Evolutionary conservation across 2,888 invertebrate species (phyloP).

Genomic region (Polydesmus complanatus): DNA sequence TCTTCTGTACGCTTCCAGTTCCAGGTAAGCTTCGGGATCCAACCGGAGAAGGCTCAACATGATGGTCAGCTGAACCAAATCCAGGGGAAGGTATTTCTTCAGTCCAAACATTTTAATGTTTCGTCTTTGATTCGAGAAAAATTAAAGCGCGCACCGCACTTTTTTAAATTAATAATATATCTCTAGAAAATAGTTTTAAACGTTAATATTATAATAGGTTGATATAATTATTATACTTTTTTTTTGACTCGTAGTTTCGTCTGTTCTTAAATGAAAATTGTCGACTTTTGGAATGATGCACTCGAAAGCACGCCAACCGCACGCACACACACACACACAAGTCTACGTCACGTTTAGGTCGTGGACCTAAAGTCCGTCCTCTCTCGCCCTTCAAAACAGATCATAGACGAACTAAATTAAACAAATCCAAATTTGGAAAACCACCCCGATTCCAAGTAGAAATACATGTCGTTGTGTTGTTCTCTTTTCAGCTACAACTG

Average conservation of each 20-base stretch:
- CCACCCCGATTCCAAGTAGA: neutral
- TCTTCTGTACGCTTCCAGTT: constrained; percentile 35
- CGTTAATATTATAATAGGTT: too few relatives aligned
- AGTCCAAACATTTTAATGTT: constrained; percentile 74
- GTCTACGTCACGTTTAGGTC: neutral
- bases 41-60: constrained; percentile 64
- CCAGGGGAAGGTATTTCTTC: constrained; percentile 68
- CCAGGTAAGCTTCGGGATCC: constrained; percentile 54
- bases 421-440: neutral
- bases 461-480: neutral
- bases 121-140: too few relatives aligned
- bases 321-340: neutral
- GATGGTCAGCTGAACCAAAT: constrained; percentile 64
- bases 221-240: too few relatives aligned
- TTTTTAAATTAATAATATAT: too few relatives aligned
- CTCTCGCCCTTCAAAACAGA: neutral
- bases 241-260: too few relatives aligned
- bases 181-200: too few relatives aligned
- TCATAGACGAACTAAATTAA: neutral
- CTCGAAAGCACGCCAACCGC: too few relatives aligned
- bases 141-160: too few relatives aligned
- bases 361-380: neutral
- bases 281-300: too few relatives aligned
- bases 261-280: too few relatives aligned
- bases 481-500: neutral